phyloP scores from a whole-genome alignment of 2,888 invertebrate genomes.

The Hybos culiciformis region DNA sequence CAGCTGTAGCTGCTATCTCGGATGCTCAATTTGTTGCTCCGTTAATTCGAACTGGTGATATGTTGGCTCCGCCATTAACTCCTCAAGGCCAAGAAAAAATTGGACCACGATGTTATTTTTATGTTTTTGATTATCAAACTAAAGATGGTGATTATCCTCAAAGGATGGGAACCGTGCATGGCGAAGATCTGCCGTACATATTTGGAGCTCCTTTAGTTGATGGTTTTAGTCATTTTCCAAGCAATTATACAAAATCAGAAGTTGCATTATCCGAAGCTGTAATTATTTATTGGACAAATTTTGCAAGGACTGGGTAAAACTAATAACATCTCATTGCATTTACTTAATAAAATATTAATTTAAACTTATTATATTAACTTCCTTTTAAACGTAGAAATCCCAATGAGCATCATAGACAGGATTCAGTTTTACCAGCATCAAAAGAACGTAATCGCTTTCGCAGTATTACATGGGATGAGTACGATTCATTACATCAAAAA shows the following conservation, averaged over 20 bases:
- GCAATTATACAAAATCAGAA: conserved; percentile 79
- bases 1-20: conserved; percentile 80
- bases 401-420: conserved; percentile 68
- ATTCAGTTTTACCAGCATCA: conserved; percentile 61
- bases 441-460: conserved; percentile 74
- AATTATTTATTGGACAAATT: conserved; percentile 78
- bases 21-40: conserved; percentile 92
- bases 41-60: conserved; percentile 69
- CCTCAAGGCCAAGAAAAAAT: conserved; percentile 38
- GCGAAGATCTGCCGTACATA: conserved; percentile 80
- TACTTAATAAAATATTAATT: too few relatives aligned
- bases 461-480: conserved; percentile 78
- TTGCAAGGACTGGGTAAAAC: conserved; percentile 76
- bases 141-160: conserved; percentile 81
- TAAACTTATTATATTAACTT: too few relatives aligned
- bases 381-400: conserved; percentile 50
- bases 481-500: conserved; percentile 84
- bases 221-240: conserved; percentile 65
- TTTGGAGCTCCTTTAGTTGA: conserved; percentile 84
- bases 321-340: not conserved
- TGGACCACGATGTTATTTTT: conserved; percentile 76
- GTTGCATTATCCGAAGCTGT: conserved; percentile 74
- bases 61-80: conserved; percentile 55
- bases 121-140: conserved; percentile 85
- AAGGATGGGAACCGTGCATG: conserved; percentile 85